Conservation (phyloP, 2,797 vertebrate genomes). For the Artibeus jamaicensis region DNA sequence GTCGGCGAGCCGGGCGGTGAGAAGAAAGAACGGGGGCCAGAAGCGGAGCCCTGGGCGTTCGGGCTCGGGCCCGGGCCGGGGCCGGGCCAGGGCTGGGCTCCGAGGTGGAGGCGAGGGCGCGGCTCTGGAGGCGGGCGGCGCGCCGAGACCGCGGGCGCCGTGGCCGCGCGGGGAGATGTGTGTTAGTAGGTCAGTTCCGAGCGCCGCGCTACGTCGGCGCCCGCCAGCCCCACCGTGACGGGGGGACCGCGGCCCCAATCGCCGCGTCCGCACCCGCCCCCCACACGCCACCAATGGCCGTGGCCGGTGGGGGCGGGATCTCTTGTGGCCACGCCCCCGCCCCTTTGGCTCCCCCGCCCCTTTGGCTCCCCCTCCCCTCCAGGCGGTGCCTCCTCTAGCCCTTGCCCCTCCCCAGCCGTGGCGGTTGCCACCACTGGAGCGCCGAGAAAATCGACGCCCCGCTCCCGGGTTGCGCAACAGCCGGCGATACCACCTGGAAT, state of each 20-base stretch:
- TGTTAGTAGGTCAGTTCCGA: constrained; percentile 94
- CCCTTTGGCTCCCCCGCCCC: background rate
- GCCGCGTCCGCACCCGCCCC: constrained; percentile 54
- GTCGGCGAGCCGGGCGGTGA: background rate
- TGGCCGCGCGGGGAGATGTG: constrained; percentile 88
- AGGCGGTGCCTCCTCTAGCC: background rate
- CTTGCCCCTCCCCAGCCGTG: background rate
- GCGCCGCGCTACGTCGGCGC: constrained; percentile 77
- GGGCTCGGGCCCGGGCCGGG: background rate
- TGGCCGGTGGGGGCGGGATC: constrained; percentile 36
- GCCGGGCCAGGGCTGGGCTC: background rate
- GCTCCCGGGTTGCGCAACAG: background rate
- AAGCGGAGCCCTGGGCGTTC: background rate
- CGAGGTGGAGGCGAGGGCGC: constrained; percentile 48
- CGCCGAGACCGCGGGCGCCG: constrained; percentile 68
- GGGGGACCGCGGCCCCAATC: constrained; percentile 80
- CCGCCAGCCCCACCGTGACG: constrained; percentile 78
- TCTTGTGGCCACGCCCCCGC: background rate
- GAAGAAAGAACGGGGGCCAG: background rate
- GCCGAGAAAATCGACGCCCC: background rate
- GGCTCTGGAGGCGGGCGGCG: constrained; percentile 54
- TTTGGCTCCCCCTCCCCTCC: background rate
- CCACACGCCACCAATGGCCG: constrained; percentile 65
- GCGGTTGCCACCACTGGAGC: background rate
- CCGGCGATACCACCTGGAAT: no score